These are phyloP conservation scores for Dicycla oo DNA, from an alignment of 2,888 invertebrate species.

Conservation along the genomic window DNA sequence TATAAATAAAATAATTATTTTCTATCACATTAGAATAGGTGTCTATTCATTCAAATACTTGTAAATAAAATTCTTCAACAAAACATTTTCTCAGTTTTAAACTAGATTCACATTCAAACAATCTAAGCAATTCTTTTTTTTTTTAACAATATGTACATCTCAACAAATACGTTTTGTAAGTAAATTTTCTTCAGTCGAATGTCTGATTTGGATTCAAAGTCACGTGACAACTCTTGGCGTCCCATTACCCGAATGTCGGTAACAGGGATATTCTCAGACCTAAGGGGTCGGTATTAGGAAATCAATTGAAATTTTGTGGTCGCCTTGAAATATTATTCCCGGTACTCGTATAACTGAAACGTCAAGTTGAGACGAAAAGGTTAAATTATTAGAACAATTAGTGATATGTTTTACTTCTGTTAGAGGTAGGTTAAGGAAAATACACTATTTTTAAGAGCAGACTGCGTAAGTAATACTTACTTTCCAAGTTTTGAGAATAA, in stretches of 20 bases:
- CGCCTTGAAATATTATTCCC: slow-evolving; percentile 32
- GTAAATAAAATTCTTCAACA: no score
- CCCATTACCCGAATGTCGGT: slow-evolving; percentile 70
- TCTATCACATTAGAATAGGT: neutral
- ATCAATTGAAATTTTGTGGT: slow-evolving; percentile 52
- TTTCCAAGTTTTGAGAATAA: no score
- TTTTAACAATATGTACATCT: slow-evolving; percentile 1
- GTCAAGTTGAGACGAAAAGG: slow-evolving; percentile 24
- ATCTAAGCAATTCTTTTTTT: slow-evolving; percentile 1
- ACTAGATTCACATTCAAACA: slow-evolving; percentile 5
- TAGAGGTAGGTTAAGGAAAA: neutral
- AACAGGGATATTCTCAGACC: slow-evolving; percentile 63
- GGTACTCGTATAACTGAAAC: slow-evolving; percentile 25
- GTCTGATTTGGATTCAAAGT: slow-evolving; percentile 53
- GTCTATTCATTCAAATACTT: no score
- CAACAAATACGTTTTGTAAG: slow-evolving; percentile 34
- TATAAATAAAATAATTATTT: neutral
- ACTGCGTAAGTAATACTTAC: no score
- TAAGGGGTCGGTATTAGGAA: slow-evolving; percentile 44
- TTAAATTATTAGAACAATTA: slow-evolving; percentile 22
- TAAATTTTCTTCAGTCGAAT: slow-evolving; percentile 33
- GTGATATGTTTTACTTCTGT: neutral
- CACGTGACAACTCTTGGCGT: slow-evolving; percentile 62
- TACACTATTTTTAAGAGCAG: no score
- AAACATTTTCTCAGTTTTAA: neutral